Conservation (phyloP, 1,140 invertebrate genomes). For the Formica exsecta region DNA sequence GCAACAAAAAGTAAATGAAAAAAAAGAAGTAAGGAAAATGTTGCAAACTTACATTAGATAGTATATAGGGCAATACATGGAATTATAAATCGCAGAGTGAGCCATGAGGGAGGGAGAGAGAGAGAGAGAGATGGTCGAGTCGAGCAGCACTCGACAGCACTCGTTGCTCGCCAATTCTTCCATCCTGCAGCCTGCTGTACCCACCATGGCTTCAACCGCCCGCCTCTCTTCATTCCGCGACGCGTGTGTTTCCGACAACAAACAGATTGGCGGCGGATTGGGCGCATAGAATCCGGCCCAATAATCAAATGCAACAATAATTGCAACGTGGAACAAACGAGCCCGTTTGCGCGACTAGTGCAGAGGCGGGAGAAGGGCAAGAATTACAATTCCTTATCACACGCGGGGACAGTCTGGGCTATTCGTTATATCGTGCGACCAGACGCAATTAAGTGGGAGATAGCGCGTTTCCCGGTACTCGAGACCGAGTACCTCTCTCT, state of each 20-base stretch:
- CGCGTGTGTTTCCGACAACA: constrained; percentile 45
- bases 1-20: background rate
- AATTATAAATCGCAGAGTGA: too few relatives aligned
- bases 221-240: background rate
- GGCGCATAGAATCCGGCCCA: background rate
- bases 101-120: too few relatives aligned
- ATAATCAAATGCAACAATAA: constrained; percentile 58
- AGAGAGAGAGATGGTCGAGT: background rate
- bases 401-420: constrained; percentile 20
- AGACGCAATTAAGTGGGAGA: constrained; percentile 73
- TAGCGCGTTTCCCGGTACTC: constrained; percentile 46
- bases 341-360: background rate
- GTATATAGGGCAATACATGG: too few relatives aligned
- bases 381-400: constrained; percentile 66
- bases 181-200: background rate
- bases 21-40: too few relatives aligned
- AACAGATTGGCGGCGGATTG: background rate
- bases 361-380: background rate
- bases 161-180: background rate
- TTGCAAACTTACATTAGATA: too few relatives aligned
- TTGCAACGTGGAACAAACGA: constrained; percentile 16
- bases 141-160: background rate
- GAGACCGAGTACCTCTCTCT: constrained; percentile 1
- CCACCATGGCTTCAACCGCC: background rate
- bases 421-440: constrained; percentile 70